These are phyloP conservation scores for Danio choprae DNA, from an alignment of 2,797 vertebrate genomes.

Conservation along the genomic window DNA sequence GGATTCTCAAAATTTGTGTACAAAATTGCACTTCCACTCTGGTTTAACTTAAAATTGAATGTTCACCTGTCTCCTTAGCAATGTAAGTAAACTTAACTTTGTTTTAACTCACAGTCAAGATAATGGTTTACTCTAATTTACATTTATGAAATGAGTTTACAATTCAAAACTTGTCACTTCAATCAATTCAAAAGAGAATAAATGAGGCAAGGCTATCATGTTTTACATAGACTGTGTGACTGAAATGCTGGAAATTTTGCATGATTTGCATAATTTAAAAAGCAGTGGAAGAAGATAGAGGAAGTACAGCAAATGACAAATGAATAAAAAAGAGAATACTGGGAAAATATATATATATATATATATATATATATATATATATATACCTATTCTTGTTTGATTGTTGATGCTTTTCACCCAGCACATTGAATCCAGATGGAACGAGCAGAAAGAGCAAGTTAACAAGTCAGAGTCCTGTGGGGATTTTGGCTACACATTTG, in stretches of 20 bases:
- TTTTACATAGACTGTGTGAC: too few species aligned
- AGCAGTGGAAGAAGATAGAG: neutral
- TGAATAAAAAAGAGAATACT: neutral
- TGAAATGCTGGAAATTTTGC: neutral
- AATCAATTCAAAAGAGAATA: too few species aligned
- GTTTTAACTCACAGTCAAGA: too few species aligned
- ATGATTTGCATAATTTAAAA: neutral
- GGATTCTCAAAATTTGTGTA: too few species aligned
- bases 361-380: too few species aligned
- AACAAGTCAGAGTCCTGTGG: slow-evolving; percentile 36
- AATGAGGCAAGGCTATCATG: neutral
- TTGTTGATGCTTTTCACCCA: slow-evolving; percentile 67
- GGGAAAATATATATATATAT: slow-evolving; percentile 31
- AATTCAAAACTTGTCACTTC: too few species aligned
- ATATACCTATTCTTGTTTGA: slow-evolving; percentile 37
- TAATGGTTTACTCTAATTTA: too few species aligned
- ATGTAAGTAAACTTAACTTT: too few species aligned
- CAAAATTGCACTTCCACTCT: too few species aligned
- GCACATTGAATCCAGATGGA: slow-evolving; percentile 78
- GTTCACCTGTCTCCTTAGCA: too few species aligned
- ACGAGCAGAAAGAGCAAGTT: slow-evolving; percentile 49
- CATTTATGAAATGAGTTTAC: too few species aligned
- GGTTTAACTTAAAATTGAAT: too few species aligned
- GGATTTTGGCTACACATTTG: slow-evolving; percentile 43
- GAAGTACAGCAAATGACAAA: neutral